A percentile compares a stretch with the other conserved stretches of the same genome.
Conservation (phyloP, 2,797 vertebrate species). For the Anisognathus igniventris region DNA sequence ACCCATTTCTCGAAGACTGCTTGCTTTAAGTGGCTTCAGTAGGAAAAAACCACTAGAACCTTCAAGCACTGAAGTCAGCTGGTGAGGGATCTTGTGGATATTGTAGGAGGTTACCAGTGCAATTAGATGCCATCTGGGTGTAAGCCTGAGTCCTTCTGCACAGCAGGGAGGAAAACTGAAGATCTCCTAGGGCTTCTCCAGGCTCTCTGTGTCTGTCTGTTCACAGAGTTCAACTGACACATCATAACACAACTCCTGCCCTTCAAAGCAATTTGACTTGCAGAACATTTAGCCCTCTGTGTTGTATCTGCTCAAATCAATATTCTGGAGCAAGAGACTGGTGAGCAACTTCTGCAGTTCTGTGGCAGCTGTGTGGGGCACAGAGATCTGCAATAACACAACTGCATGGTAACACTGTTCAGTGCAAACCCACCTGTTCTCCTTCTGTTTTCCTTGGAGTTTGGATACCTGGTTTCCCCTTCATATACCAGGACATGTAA, state of each 20-base stretch:
- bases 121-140: background rate
- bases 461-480: background rate
- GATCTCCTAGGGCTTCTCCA: background rate
- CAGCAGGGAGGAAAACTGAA: background rate
- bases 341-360: background rate
- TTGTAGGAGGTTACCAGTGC: background rate
- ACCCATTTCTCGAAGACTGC: too few species aligned
- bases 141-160: background rate
- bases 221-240: background rate
- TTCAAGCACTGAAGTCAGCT: background rate
- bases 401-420: too few species aligned
- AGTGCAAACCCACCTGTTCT: background rate
- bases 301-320: background rate
- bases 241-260: background rate
- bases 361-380: background rate
- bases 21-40: too few species aligned
- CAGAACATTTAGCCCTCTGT: background rate
- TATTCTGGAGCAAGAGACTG: background rate
- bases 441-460: background rate
- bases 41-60: background rate
- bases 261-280: background rate
- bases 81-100: background rate
- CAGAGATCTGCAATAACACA: background rate
- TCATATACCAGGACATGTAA: background rate
- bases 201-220: background rate